Base-by-base conservation (phyloP, 2,113 vertebrate genomes). In the Lucifuga dentata region DNA sequence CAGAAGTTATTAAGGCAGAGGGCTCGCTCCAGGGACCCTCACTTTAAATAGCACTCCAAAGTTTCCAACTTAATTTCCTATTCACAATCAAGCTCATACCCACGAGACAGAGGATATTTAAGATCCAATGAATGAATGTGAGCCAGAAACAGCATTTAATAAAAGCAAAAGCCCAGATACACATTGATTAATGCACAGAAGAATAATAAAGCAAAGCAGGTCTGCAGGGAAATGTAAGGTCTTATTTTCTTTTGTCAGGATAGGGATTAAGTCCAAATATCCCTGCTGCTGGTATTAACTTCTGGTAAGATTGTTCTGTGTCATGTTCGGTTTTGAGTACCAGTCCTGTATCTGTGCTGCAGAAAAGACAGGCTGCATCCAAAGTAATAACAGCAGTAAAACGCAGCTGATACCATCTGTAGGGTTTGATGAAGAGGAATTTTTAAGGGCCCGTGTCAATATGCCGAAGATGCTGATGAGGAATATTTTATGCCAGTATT, bases 61-160 rank as follows among this genome's bases (percentile, higher is more conserved):
- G 72, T 86, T 90, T 72, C 67, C 86, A 84, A 86, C 83, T 90
- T 91, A 16, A 93, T 93, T 92, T 93, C 71, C 81, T 78, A 85
- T 76, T 72, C 89, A 91, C 89, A 93, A 90, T 91, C 90, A 89
- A 86, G 75, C 88, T 67, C 49, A 64, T 64, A 72, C 88, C 87
- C 89, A 75, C 1, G 80, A 86, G 90, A 88, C 66, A 33, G 76
- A 80, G 87, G 79, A 75, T 80, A 90, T 89, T 90, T 88, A 87
- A 90, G 83, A 91, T 89, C 74, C 79, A 68, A 85, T 66, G 80
- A 90, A 90, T 83, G 76, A 72, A 88, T 76, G 73, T 76, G 72
- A 77, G 80, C 80, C 75, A 80, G 78, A 88, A 89, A 87, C 13
- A 33, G 63, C 77, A 78, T 91, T 92, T 91, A 91, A 92, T 89